Base-by-base conservation (phyloP, 1,140 invertebrate genomes). In the Reticulitermes speratus region DNA sequence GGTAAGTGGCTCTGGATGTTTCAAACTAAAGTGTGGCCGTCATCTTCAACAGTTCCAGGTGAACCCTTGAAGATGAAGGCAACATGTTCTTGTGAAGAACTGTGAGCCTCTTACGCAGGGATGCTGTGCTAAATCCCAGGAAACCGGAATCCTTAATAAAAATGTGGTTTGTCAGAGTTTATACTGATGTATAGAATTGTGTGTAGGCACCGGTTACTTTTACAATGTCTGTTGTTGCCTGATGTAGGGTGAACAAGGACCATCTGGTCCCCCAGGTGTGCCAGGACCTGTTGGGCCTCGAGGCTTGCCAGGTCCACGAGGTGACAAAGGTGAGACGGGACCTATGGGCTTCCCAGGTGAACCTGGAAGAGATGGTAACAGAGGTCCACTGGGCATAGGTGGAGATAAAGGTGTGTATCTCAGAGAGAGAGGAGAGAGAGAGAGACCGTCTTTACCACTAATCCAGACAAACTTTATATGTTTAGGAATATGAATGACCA, bases 311-410 rank as follows among this genome's bases (percentile, higher is more conserved):
- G 97, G 97, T 69, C 93, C 93, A 3, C 93, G 96, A 88, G 96
- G 97, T 85, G 94, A 96, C 1, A 97, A 96, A 89, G 96, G 96
- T 87, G 93, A 95, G 44, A 89, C 91, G n/a, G 96, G 97, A 38
- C 92, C 93, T 1, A 94, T 96, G 91, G 97, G 97, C 84, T 95
- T 95, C 88, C 93, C 94, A 3, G 97, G 96, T 83, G 94, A 95
- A 85, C 90, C 92, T 65, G 96, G 96, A 84, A 91, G 92, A 88
- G 92, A 93, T 88, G 96, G 96, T 44, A 87, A 90, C 1, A 91
- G 93, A 88, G 96, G 96, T 87, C 90, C 91, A 21, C 93, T 95
- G 12, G 96, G 96, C 38, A 87, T 92, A 52, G 90, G 92, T 55
- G 95, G 95, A n/a, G 59, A 75, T 7, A 90, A 89, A 88, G 89